phyloP scores from a whole-genome alignment of 2,888 invertebrate genomes.

The Diachrysia chrysitis region DNA sequence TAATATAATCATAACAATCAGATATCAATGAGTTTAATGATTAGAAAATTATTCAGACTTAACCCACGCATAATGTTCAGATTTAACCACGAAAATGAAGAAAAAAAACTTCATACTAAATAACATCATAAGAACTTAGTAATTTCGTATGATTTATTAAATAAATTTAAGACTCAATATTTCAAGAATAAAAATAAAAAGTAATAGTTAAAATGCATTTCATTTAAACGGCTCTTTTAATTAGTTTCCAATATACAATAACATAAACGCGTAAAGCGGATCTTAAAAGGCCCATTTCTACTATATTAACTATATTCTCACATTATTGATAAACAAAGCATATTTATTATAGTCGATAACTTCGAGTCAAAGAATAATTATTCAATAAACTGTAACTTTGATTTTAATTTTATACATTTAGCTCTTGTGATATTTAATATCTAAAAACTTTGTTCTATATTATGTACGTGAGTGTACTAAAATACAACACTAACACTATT shows the following conservation, averaged over 20 bases:
- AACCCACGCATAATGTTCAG: too few relatives aligned
- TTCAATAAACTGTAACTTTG: conserved; percentile 42
- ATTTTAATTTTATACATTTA: conserved; percentile 44
- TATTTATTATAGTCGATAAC: conserved; percentile 37
- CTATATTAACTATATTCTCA: conserved; percentile 6
- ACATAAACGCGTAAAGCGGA: conserved; percentile 27
- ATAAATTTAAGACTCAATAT: not conserved
- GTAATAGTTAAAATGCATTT: conserved; percentile 6
- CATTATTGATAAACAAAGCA: conserved; percentile 26
- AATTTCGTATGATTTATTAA: not conserved
- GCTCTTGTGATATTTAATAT: conserved; percentile 54
- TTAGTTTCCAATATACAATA: conserved; percentile 21
- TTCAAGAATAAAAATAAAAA: not conserved
- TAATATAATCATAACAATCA: too few relatives aligned
- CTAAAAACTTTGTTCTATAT: conserved; percentile 61
- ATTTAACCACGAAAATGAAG: too few relatives aligned
- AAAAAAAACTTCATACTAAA: not conserved
- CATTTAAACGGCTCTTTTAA: conserved; percentile 10
- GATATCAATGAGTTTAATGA: too few relatives aligned
- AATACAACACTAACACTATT: conserved; percentile 52
- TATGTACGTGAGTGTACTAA: conserved; percentile 55
- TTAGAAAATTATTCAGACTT: too few relatives aligned
- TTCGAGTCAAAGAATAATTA: conserved; percentile 45
- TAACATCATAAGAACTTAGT: not conserved
- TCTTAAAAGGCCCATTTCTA: conserved; percentile 12